Conservation (phyloP, 2,888 invertebrate species). For the Chelonus formosanus region DNA sequence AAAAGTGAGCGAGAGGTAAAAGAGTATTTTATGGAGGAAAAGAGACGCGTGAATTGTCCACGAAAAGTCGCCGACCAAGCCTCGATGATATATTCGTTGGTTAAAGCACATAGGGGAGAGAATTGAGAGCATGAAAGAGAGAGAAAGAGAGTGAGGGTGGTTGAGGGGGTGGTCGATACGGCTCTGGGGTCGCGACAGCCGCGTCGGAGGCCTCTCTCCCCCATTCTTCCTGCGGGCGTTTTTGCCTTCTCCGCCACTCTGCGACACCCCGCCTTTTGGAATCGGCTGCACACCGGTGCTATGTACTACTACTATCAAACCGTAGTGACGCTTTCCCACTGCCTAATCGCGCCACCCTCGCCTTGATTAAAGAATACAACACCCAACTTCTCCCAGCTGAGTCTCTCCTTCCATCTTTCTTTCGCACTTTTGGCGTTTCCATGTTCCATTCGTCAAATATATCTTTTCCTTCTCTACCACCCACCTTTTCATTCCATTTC, state of each 20-base stretch:
- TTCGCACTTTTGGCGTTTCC: slow-evolving; percentile 31
- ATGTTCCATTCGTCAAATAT: slow-evolving; percentile 29
- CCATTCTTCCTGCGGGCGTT: slow-evolving; percentile 61
- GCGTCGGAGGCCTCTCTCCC: slow-evolving; percentile 53
- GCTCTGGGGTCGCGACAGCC: slow-evolving; percentile 60
- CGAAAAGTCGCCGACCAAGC: slow-evolving; percentile 24
- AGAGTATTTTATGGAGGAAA: slow-evolving; percentile 6
- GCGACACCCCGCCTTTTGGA: slow-evolving; percentile 36
- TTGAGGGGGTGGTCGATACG: slow-evolving; percentile 60
- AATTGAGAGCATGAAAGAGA: slow-evolving; percentile 19
- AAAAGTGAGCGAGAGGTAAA: slow-evolving; percentile 4
- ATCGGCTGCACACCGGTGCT: slow-evolving; percentile 15
- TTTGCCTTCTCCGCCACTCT: slow-evolving; percentile 50
- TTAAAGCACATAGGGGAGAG: slow-evolving; percentile 5
- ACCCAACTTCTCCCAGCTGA: slow-evolving; percentile 38
- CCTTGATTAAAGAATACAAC: slow-evolving; percentile 62
- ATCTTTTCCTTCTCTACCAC: slow-evolving; percentile 28
- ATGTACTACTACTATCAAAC: slow-evolving; percentile 42
- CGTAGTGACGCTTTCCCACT: slow-evolving; percentile 47
- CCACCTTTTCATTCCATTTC: neutral
- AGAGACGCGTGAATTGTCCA: slow-evolving; percentile 17
- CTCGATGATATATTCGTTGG: slow-evolving; percentile 4
- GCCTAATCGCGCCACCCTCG: slow-evolving; percentile 60
- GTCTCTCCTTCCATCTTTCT: slow-evolving; percentile 27
- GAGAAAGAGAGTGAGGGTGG: slow-evolving; percentile 19